Base-by-base conservation (phyloP, 2,797 vertebrate species). In the Rhinatrema bivittatum region DNA sequence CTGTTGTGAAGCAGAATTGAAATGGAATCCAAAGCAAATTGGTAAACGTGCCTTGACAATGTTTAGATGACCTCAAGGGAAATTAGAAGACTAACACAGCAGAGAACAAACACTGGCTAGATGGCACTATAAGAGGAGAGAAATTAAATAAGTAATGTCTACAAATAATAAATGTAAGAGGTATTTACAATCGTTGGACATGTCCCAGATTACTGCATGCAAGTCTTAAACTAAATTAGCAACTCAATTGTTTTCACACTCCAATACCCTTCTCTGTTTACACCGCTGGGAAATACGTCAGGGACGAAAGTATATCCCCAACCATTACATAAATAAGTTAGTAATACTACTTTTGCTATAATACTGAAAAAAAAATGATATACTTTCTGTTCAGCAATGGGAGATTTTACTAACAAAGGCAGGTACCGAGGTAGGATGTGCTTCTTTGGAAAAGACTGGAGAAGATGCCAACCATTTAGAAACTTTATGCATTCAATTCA, bases 241-340 rank as follows among this genome's bases (percentile, higher is more conserved):
- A 40, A 28, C 46, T 46, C 43, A 47, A 53, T 16, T 47, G 22
- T 28, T 20, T 60, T 60, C 49, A 50, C 50, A 64, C 33, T 50
- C 44, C 29, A 37, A 34, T 42, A 50, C 32, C 62, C 35, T 42
- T n/a, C n/a, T n/a, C n/a, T 31, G 28, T 38, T 47, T 57, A 30
- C 52, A 65, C 47, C 31, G 42, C 20, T 45, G 33, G 31, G 31
- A 42, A 60, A 59, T 46, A 25, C 15, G 41, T 44, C 4, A 32
- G 46, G 48, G 36, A 47, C 23, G 9, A 45, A 65, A 53, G 16
- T 27, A 48, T 31, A 60, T 27, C 20, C 35, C 15, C 32, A 32
- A 14, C 33, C 24, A 47, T 60, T 58, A 64, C 17, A 45, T 47
- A 53, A 62, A 37, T 17, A 43, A 41, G 15, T 46, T n/a, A n/a